Percentiles rank a stretch among this genome's conserved stretches.
Evolutionary conservation across 2,797 vertebrate species (phyloP).

Genomic region (Galaxias olidus): DNA sequence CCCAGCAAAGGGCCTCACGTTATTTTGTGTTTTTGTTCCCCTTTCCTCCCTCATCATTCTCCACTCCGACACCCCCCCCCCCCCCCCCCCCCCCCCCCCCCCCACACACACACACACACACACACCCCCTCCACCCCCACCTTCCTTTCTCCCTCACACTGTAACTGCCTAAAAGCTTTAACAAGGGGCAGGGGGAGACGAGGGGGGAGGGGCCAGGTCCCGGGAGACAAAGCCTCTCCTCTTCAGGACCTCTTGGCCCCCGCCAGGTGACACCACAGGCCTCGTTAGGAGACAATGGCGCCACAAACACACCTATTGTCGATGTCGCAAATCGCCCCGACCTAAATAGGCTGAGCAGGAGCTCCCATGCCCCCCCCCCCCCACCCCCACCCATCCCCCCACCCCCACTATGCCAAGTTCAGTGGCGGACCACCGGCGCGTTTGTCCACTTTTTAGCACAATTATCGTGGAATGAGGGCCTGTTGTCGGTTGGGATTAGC

Average conservation of each 20-base stretch:
- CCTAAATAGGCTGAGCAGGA: slow-evolving; percentile 58
- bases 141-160: slow-evolving; percentile 57
- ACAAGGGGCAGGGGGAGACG: slow-evolving; percentile 43
- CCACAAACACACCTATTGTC: slow-evolving; percentile 77
- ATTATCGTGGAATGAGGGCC: slow-evolving; percentile 7
- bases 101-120: too few relatives aligned
- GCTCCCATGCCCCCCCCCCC: slow-evolving; percentile 12
- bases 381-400: not conserved
- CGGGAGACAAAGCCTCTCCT: slow-evolving; percentile 85
- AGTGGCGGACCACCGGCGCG: slow-evolving; percentile 16
- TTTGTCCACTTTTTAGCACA: slow-evolving; percentile 6
- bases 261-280: slow-evolving; percentile 88
- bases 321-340: slow-evolving; percentile 67
- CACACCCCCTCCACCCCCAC: slow-evolving; percentile 19
- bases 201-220: slow-evolving; percentile 45
- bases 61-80: slow-evolving; percentile 53
- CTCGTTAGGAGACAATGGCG: slow-evolving; percentile 76
- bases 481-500: slow-evolving; percentile 24
- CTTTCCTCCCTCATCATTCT: not conserved
- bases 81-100: slow-evolving; percentile 27
- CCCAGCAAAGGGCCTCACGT: slow-evolving; percentile 83
- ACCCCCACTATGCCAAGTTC: slow-evolving; percentile 6
- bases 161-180: slow-evolving; percentile 87
- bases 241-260: slow-evolving; percentile 80
- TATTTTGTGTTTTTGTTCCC: slow-evolving; percentile 8